Evolutionary conservation across 2,888 invertebrate genomes (phyloP).

Genomic region (Ditylenchus weischeri): DNA sequence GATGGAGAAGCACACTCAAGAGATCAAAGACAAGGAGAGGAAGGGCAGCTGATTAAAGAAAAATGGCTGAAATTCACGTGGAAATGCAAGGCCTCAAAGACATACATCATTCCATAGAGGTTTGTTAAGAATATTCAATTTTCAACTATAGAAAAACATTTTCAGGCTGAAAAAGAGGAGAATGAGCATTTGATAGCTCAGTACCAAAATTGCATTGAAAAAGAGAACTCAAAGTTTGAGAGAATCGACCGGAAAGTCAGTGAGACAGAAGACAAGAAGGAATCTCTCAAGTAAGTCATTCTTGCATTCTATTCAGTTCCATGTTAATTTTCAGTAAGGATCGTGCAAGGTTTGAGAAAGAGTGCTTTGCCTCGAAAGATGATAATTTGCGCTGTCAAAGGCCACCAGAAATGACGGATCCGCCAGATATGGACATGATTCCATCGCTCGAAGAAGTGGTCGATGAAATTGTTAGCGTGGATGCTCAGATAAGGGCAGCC

Average conservation of each 20-base stretch:
- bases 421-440: slow-evolving; percentile 33
- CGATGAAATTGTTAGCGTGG: slow-evolving; percentile 12
- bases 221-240: neutral
- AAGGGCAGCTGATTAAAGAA: no score
- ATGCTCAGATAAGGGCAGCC: slow-evolving; percentile 22
- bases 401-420: slow-evolving; percentile 26
- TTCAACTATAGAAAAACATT: neutral
- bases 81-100: no score
- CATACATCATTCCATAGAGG: no score
- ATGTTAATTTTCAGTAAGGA: slow-evolving; percentile 1
- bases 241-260: neutral
- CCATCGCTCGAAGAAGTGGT: slow-evolving; percentile 28
- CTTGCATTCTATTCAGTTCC: neutral
- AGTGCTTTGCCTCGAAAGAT: neutral
- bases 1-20: no score
- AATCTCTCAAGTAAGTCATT: neutral
- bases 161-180: neutral
- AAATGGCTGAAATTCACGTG: no score
- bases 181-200: neutral
- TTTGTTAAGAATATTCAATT: neutral
- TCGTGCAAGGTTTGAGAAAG: slow-evolving; percentile 6
- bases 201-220: neutral
- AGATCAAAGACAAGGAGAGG: no score
- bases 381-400: slow-evolving; percentile 24
- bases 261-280: slow-evolving; percentile 10